phyloP scores from a whole-genome alignment of 2,113 vertebrate genomes.

The Conger conger region DNA sequence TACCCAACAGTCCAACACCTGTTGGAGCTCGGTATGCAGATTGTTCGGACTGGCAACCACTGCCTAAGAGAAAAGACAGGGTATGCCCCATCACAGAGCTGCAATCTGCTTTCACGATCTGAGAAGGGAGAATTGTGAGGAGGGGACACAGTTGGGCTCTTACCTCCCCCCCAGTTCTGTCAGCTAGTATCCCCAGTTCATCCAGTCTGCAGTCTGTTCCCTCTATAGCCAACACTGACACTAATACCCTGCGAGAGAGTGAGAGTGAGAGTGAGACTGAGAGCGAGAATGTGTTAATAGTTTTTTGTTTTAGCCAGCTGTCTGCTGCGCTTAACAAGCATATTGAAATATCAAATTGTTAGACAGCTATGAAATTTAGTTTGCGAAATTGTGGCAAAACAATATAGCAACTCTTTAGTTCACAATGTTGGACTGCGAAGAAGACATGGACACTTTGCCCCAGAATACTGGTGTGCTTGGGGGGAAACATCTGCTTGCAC shows the following conservation, averaged over 20 bases:
- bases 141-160: background rate
- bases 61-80: conserved; percentile 47
- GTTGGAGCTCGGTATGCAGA: conserved; percentile 58
- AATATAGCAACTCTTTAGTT: too few species aligned
- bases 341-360: too few species aligned
- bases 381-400: too few species aligned
- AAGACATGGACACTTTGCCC: too few species aligned
- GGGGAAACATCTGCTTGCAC: too few species aligned
- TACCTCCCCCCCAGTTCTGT: conserved; percentile 71
- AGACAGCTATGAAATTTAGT: too few species aligned
- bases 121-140: background rate
- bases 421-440: too few species aligned
- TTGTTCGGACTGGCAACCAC: conserved; percentile 53
- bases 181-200: conserved; percentile 69
- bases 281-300: too few species aligned
- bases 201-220: conserved; percentile 73
- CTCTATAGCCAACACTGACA: conserved; percentile 72
- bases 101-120: background rate
- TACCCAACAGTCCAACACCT: conserved; percentile 57
- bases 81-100: background rate
- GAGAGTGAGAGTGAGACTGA: conserved; percentile 18
- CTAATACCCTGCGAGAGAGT: conserved; percentile 59
- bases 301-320: too few species aligned
- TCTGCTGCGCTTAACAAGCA: too few species aligned
- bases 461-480: too few species aligned